Evolutionary conservation across 2,888 invertebrate species (phyloP), one percentile per base, ranked within the genome.

Genomic region (Lycocerus yunnanus): DNA sequence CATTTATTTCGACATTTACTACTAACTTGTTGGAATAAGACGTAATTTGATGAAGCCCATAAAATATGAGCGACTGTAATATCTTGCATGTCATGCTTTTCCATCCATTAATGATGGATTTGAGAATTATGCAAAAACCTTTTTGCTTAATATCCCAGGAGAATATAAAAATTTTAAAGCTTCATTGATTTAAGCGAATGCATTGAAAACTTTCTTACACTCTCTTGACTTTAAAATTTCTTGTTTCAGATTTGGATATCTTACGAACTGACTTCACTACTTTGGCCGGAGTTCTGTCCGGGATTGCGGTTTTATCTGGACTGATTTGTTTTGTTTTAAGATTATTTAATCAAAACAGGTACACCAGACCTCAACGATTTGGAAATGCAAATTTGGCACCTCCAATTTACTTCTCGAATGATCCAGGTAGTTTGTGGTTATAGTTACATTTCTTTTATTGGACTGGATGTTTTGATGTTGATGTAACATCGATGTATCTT

Each of bases 261-360:
- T 92, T 95, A 89, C 92, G 93, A 83, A 84, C 95, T 81, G 95
- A 96, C 89, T 89, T 96, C 88, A 94, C 95, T 85, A 95, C 96
- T 82, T 90, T 96, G 84, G 90, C 96, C 84, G 95, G 95, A 80
- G 95, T 96, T 79, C 92, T 94, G 84, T 93, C 95, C 80, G 96
- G 96, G 78, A 93, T 96, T 85, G 94, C 95, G 82, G 92, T 96
- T 84, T 90, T 96, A 84, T 95, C 94, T 58, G 96, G 94, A 68
- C 90, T 96, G 81, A 93, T 96, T 83, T 96, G 96, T 88, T 94
- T 96, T 90, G 96, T 96, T 82, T 89, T 96, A 83, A 95, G 94
- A 86, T 90, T 96, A 82, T 96, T 96, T 88, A 93, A 93, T 81
- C 89, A 90, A 83, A 90, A 90, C 79, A 86, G 91, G 74, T 90